Percentiles rank a stretch among this genome's conserved stretches.
Evolutionary conservation across 2,113 vertebrate genomes (phyloP).

Genomic region (Origma solitaria): DNA sequence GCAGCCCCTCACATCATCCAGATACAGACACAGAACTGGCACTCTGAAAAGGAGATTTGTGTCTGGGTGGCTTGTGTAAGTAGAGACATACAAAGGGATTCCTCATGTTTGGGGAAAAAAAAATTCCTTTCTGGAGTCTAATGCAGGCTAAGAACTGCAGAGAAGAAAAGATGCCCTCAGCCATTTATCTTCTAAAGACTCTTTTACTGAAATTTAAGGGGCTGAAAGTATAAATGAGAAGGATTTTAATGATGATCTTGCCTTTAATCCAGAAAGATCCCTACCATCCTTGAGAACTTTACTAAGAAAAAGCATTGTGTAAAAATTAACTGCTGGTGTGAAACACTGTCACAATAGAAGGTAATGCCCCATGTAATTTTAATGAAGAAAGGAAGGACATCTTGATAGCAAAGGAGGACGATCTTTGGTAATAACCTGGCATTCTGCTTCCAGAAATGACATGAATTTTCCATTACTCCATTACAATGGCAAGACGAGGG

Average conservation of each 20-base stretch:
- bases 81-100: not conserved
- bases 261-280: conserved; percentile 30
- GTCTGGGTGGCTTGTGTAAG: not conserved
- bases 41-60: not conserved
- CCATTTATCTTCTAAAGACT: conserved; percentile 29
- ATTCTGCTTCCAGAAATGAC: not conserved
- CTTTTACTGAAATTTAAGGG: conserved; percentile 36
- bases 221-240: conserved; percentile 34
- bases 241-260: conserved; percentile 27
- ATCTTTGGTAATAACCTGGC: not conserved
- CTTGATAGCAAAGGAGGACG: not conserved
- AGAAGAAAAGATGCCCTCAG: conserved; percentile 17
- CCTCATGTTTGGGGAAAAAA: not conserved
- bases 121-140: not conserved
- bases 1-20: not conserved
- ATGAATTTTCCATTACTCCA: not conserved
- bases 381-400: not conserved
- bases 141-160: not conserved
- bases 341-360: not conserved
- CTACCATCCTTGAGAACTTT: not conserved
- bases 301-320: not conserved
- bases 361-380: not conserved
- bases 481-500: not conserved
- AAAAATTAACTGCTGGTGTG: not conserved
- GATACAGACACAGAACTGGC: not conserved